Evolutionary conservation across 2,113 vertebrate genomes (phyloP).

Genomic region (Misgurnus anguillicaudatus): DNA sequence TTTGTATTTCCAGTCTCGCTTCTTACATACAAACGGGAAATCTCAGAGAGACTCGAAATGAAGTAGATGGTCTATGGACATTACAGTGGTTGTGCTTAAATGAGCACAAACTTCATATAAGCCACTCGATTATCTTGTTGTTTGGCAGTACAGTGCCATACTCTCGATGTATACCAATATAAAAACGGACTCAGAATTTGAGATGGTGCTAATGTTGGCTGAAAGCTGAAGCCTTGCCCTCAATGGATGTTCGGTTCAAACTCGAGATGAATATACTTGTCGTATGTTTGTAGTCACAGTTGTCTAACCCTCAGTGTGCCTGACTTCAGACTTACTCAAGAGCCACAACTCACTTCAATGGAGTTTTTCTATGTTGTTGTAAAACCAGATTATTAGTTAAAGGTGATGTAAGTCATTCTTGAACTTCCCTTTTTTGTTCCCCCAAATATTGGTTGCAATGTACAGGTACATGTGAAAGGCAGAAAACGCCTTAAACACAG

Average conservation of each 20-base stretch:
- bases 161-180: conserved; percentile 41
- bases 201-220: conserved; percentile 68
- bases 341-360: conserved; percentile 9
- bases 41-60: not conserved
- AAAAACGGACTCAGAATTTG: conserved; percentile 35
- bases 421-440: too few species aligned
- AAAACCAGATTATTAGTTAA: conserved; percentile 13
- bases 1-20: not conserved
- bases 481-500: too few species aligned
- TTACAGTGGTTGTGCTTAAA: too few species aligned
- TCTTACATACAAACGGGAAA: not conserved
- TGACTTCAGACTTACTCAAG: conserved; percentile 34
- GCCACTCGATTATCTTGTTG: conserved; percentile 10
- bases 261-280: conserved; percentile 42
- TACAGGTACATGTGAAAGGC: too few species aligned
- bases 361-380: conserved; percentile 27
- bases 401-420: too few species aligned
- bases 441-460: too few species aligned
- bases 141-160: conserved; percentile 17
- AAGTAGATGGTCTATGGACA: not conserved
- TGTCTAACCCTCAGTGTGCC: conserved; percentile 43
- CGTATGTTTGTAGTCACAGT: conserved; percentile 41
- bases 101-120: not conserved
- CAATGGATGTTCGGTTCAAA: conserved; percentile 46
- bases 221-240: conserved; percentile 53